Percentiles rank a stretch among this genome's conserved stretches.
Conservation (phyloP, 2,888 invertebrate genomes). For the Mesopsocus fuscifrons region DNA sequence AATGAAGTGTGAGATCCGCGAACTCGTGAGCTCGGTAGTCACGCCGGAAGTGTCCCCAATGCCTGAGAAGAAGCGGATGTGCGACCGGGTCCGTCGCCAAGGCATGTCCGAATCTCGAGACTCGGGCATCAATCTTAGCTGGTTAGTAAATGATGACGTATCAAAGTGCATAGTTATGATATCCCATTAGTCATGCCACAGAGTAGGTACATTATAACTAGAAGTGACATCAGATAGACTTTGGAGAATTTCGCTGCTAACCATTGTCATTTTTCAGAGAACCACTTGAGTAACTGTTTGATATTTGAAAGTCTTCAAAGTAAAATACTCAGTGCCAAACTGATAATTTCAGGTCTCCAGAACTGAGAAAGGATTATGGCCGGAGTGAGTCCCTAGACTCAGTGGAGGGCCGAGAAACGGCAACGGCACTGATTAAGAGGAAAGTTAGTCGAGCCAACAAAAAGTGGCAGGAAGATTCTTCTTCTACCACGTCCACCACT, state of each 20-base stretch:
- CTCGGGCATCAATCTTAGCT: conserved; percentile 56
- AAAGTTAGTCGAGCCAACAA: conserved; percentile 3
- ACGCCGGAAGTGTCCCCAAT: conserved; percentile 13
- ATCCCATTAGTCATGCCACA: no score
- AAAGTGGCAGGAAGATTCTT: neutral
- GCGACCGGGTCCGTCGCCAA: conserved; percentile 25
- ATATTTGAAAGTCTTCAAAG: no score
- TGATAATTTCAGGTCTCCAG: neutral
- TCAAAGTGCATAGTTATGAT: no score
- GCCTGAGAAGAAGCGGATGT: conserved; percentile 23
- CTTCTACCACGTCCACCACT: neutral
- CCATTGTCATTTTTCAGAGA: no score
- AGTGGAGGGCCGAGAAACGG: conserved; percentile 8
- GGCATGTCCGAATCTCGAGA: conserved; percentile 41
- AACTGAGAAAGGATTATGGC: neutral
- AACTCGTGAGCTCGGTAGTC: conserved; percentile 49
- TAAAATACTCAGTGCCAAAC: no score
- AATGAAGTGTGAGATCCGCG: conserved; percentile 56
- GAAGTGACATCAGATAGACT: no score
- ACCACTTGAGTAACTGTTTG: no score
- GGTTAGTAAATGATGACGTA: conserved; percentile 8
- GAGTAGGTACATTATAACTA: no score
- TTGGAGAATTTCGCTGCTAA: no score
- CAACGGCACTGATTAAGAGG: neutral
- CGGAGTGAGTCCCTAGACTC: conserved; percentile 18